Percentiles rank a stretch among this genome's conserved stretches.
Conservation (phyloP, 1,140 invertebrate species). For the Cherax destructor region DNA sequence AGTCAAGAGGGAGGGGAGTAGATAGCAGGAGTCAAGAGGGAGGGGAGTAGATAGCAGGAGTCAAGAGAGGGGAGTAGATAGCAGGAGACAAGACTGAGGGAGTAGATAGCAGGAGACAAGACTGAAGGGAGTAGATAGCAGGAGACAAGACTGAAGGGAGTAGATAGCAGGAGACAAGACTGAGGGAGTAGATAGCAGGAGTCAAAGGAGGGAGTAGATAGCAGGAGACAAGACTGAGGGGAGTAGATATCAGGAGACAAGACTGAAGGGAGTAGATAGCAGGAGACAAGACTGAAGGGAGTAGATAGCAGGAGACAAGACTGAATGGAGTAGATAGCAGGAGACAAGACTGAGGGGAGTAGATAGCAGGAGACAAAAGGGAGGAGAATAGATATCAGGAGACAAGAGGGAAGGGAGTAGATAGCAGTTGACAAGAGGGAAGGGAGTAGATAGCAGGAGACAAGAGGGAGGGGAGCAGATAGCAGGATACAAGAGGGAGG, state of each 20-base stretch:
- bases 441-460: background rate
- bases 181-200: too few relatives aligned
- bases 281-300: too few relatives aligned
- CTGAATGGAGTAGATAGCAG: too few relatives aligned
- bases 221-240: too few relatives aligned
- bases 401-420: background rate
- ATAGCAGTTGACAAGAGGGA: background rate
- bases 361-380: background rate
- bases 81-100: background rate
- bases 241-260: too few relatives aligned
- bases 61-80: background rate
- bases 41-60: background rate
- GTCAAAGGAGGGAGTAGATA: too few relatives aligned
- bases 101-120: background rate
- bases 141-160: too few relatives aligned
- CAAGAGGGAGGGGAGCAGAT: background rate
- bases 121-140: background rate
- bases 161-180: too few relatives aligned
- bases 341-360: background rate
- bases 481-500: background rate
- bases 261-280: too few relatives aligned
- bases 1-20: background rate
- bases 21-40: background rate
- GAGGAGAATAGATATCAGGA: background rate
- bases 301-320: too few relatives aligned